phyloP scores from a whole-genome alignment of 2,797 vertebrate species.

The Melanitta fusca region DNA sequence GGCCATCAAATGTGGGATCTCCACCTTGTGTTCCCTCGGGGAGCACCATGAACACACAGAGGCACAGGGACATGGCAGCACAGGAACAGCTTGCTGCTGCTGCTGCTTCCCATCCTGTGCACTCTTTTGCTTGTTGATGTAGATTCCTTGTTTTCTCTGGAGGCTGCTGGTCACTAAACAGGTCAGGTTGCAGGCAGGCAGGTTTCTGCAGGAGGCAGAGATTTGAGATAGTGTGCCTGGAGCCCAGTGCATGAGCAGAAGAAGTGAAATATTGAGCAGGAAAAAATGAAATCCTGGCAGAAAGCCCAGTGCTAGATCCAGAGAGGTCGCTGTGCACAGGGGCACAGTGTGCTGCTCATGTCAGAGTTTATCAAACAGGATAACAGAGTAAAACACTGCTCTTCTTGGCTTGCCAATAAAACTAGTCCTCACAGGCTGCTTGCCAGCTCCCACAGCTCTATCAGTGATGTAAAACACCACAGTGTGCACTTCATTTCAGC shows the following conservation, averaged over 20 bases:
- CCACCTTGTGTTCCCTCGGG: neutral
- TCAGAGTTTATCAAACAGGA: neutral
- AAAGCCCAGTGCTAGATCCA: neutral
- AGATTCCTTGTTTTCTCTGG: neutral
- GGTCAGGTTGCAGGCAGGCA: neutral
- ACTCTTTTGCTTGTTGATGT: neutral
- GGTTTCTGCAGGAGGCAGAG: neutral
- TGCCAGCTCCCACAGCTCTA: neutral
- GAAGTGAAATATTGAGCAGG: neutral
- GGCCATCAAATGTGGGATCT: neutral
- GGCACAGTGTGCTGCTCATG: neutral
- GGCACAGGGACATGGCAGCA: neutral
- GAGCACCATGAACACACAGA: neutral
- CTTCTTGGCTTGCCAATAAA: neutral
- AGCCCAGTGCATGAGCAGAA: neutral
- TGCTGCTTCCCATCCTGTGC: neutral
- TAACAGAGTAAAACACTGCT: neutral
- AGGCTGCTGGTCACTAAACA: neutral
- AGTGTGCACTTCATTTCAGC: neutral
- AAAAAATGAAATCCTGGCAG: neutral
- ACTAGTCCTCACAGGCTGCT: neutral
- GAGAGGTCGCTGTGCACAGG: neutral
- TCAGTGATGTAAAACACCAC: neutral
- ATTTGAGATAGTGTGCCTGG: neutral
- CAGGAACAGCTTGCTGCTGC: neutral